Base-by-base conservation (phyloP, 1,140 invertebrate genomes). In the Diprion similis region DNA sequence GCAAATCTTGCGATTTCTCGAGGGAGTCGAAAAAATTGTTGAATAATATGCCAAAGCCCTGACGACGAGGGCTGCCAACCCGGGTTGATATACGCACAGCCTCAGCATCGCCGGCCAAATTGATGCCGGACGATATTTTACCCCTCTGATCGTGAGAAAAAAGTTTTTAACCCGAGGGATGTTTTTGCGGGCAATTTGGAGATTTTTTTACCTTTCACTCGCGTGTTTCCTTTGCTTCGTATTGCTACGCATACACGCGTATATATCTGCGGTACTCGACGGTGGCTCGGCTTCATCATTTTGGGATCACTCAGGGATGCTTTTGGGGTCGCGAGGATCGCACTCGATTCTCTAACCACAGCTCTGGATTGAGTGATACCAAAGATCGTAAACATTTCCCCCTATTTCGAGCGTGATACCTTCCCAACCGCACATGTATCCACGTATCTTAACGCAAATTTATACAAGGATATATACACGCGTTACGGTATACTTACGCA, bases 1-100 rank as follows among this genome's bases (percentile, higher is more conserved):
- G 51, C 51, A 59, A 59, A 59, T 59, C 51, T 59, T 17, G 51
- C 51, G 51, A 59, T 59, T 59, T 59, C 51, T 59, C 51, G 51
- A 59, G 51, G 51, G 51, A 59, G 51, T 15, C n/a, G 51, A 17
- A 59, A 59, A 59, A 59, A 59, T 59, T 17, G 51, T 59, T 59
- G 51, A 59, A 59, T 59, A 59, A 59, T 59, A 17, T 9, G 51
- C 6, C 51, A 13, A 59, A 59, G 51, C 51, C 51, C 51, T 59
- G 51, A 59, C 51, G 51, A 59, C 51, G 51, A 59, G 51, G 51
- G 51, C 51, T 59, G 51, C 48, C 48, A 51, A 15, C 10, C 48
- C 15, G 15, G n/a, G n/a, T n/a, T n/a, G n/a, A n/a, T 51, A 51
- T 51, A n/a, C 51, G 51, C 9, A 6, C 24, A 37, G 24, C 24